Conservation (phyloP, 2,888 invertebrate genomes). For the Onthophagus sagittarius region DNA sequence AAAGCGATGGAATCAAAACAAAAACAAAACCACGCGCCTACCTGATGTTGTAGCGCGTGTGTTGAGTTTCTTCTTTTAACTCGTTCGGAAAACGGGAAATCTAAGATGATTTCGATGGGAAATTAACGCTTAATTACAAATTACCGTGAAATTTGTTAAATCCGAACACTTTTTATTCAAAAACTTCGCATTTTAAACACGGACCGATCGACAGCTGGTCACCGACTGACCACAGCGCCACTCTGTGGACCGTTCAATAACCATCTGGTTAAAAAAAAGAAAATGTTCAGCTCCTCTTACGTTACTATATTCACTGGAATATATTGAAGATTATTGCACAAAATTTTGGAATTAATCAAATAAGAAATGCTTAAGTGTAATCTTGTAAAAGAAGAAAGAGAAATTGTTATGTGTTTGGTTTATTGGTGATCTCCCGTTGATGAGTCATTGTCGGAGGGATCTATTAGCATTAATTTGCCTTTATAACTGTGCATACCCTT, state of each 20-base stretch:
- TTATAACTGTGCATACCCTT: not conserved
- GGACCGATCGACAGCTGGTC: not conserved
- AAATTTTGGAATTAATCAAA: too few species aligned
- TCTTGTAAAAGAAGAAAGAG: too few species aligned
- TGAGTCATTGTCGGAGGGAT: not conserved
- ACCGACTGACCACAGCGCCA: not conserved
- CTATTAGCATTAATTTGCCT: not conserved
- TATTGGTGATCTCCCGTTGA: not conserved
- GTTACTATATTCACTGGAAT: too few species aligned
- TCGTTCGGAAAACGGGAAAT: not conserved
- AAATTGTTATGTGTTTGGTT: too few species aligned
- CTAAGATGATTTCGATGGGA: too few species aligned
- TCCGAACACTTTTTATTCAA: not conserved
- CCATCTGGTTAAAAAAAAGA: too few species aligned
- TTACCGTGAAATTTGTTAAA: not conserved
- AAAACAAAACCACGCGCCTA: not conserved
- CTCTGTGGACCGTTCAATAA: not conserved
- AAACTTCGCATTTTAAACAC: not conserved
- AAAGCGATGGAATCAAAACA: not conserved
- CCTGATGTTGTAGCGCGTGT: not conserved
- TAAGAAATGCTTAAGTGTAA: too few species aligned
- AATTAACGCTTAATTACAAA: too few species aligned
- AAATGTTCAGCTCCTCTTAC: too few species aligned
- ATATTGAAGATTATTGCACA: too few species aligned
- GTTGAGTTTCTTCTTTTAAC: not conserved